These are phyloP conservation scores for Aplochiton taeniatus DNA, from an alignment of 2,797 vertebrate genomes.

Conservation along the genomic window DNA sequence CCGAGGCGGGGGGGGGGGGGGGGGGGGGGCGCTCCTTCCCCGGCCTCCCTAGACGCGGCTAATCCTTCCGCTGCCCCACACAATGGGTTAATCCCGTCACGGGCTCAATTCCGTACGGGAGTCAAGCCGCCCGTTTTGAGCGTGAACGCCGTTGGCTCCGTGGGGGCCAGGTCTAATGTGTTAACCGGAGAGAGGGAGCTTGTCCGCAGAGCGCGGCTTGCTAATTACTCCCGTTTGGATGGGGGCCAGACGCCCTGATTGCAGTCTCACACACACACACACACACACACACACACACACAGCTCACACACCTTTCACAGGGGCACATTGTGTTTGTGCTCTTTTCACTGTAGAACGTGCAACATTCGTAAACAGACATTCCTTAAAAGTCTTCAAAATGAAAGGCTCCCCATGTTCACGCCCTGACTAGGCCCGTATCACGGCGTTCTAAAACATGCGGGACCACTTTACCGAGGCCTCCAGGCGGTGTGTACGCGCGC, in stretches of 20 bases:
- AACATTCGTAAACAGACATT: no score
- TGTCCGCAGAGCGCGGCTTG: conserved; percentile 20
- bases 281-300: background rate
- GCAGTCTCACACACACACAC: conserved; percentile 11
- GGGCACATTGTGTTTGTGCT: no score
- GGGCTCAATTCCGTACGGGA: conserved; percentile 67
- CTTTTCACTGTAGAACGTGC: no score
- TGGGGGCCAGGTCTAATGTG: conserved; percentile 50
- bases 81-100: conserved; percentile 71
- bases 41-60: conserved; percentile 63
- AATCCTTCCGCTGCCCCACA: conserved; percentile 72
- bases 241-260: conserved; percentile 37
- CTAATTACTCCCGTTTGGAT: conserved; percentile 37
- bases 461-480: no score
- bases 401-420: background rate
- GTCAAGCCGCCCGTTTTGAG: conserved; percentile 62
- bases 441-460: no score
- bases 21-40: conserved; percentile 49
- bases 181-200: conserved; percentile 26
- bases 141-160: conserved; percentile 52
- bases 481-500: no score
- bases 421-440: no score
- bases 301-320: no score
- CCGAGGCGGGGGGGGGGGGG: conserved; percentile 44
- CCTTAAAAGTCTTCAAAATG: background rate